Percentiles rank a stretch among this genome's conserved stretches.
phyloP scores from a whole-genome alignment of 2,113 vertebrate genomes.

The Clupea harengus region DNA sequence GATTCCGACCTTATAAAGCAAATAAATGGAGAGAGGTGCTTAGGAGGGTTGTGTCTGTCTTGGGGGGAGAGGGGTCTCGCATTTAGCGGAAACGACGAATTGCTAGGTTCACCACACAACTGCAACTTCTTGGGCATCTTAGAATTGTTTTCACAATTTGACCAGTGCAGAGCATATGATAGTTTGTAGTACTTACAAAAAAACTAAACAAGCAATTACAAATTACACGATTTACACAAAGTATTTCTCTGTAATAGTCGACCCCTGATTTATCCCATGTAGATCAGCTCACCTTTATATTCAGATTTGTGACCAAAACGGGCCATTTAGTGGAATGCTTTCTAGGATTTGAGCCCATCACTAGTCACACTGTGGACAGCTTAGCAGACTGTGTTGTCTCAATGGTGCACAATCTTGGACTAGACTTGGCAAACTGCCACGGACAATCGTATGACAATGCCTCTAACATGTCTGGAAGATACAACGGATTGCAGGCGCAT shows the following conservation, averaged over 20 bases:
- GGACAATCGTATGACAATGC: constrained; percentile 10
- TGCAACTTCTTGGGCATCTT: too few relatives aligned
- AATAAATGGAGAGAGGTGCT: too few relatives aligned
- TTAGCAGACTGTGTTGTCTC: constrained; percentile 18
- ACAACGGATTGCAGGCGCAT: constrained; percentile 22
- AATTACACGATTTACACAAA: constrained; percentile 16
- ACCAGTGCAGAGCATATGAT: too few relatives aligned
- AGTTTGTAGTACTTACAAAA: too few relatives aligned
- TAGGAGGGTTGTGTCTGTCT: too few relatives aligned
- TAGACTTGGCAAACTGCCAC: neutral
- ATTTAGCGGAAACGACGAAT: too few relatives aligned
- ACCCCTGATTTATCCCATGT: constrained; percentile 35
- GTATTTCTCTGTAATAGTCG: constrained; percentile 33
- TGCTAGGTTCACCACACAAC: too few relatives aligned
- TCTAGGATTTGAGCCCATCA: constrained; percentile 26
- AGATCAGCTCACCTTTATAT: constrained; percentile 34
- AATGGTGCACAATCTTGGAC: constrained; percentile 14
- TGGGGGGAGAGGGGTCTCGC: too few relatives aligned
- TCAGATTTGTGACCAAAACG: constrained; percentile 29
- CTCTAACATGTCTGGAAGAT: constrained; percentile 23
- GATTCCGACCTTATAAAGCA: too few relatives aligned
- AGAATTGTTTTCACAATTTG: too few relatives aligned
- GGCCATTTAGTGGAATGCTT: constrained; percentile 34
- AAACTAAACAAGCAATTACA: constrained; percentile 28
- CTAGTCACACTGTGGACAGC: constrained; percentile 26